Conservation (phyloP, 2,113 vertebrate genomes). For the Apodemus sylvaticus region DNA sequence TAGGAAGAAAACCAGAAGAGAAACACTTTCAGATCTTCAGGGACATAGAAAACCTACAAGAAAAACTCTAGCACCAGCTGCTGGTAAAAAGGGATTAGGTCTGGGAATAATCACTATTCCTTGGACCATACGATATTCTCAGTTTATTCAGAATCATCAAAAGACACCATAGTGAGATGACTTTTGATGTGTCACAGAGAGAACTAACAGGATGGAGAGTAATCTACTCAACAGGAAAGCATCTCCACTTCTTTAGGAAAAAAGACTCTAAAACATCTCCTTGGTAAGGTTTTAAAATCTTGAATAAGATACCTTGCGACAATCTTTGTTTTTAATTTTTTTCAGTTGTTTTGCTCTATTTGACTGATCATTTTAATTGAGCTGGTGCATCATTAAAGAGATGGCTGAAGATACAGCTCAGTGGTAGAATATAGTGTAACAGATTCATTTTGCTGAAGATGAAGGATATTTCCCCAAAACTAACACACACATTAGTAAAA, state of each 20-base stretch:
- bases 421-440: neutral
- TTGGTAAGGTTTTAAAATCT: neutral
- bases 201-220: neutral
- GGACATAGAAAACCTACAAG: too few species aligned
- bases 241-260: neutral
- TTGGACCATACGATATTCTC: neutral
- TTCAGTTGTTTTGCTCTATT: neutral
- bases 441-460: neutral
- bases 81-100: neutral
- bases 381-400: neutral
- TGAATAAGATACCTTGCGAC: neutral
- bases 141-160: neutral
- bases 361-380: neutral
- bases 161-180: neutral
- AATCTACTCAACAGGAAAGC: neutral
- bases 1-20: neutral
- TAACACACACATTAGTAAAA: neutral
- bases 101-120: neutral
- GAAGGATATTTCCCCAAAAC: too few species aligned
- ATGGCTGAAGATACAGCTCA: too few species aligned
- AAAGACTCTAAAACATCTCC: neutral
- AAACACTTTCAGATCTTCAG: too few species aligned
- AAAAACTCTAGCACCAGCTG: neutral
- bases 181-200: too few species aligned
- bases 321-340: neutral